Percentiles rank a stretch among this genome's conserved stretches.
phyloP scores from a whole-genome alignment of 2,888 invertebrate genomes.

The Actias luna region DNA sequence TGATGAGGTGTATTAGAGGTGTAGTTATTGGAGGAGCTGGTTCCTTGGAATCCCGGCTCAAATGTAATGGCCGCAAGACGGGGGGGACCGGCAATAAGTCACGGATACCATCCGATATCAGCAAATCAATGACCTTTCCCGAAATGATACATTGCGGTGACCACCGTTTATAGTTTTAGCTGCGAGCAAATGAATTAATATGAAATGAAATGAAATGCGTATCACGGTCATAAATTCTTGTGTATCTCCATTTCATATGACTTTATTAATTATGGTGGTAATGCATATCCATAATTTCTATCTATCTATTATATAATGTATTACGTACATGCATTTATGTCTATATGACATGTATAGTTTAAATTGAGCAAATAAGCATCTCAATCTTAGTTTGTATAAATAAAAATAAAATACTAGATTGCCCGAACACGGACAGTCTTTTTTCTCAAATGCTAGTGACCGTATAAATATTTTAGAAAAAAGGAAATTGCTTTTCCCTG shows the following conservation, averaged over 20 bases:
- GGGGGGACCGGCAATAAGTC: conserved; percentile 73
- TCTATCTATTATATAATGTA: no score
- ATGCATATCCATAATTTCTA: neutral
- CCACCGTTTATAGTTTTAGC: conserved; percentile 77
- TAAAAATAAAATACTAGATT: no score
- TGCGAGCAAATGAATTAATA: conserved; percentile 68
- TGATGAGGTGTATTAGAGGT: conserved; percentile 67
- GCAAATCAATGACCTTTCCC: conserved; percentile 77
- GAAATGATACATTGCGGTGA: conserved; percentile 77
- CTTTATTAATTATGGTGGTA: neutral
- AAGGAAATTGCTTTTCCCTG: no score
- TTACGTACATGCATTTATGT: neutral
- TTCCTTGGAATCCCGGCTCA: conserved; percentile 30
- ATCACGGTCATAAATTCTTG: conserved; percentile 62
- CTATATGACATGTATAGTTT: neutral
- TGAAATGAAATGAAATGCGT: conserved; percentile 66
- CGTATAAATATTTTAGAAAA: no score
- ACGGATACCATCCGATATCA: conserved; percentile 68
- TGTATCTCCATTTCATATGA: conserved; percentile 22
- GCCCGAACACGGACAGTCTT: no score
- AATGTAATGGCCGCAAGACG: conserved; percentile 63
- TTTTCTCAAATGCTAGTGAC: no score
- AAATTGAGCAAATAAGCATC: no score
- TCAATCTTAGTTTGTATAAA: no score
- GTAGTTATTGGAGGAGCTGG: conserved; percentile 38